Base-by-base conservation (phyloP, 1,140 invertebrate genomes). In the Leptestheria dahalacensis region DNA sequence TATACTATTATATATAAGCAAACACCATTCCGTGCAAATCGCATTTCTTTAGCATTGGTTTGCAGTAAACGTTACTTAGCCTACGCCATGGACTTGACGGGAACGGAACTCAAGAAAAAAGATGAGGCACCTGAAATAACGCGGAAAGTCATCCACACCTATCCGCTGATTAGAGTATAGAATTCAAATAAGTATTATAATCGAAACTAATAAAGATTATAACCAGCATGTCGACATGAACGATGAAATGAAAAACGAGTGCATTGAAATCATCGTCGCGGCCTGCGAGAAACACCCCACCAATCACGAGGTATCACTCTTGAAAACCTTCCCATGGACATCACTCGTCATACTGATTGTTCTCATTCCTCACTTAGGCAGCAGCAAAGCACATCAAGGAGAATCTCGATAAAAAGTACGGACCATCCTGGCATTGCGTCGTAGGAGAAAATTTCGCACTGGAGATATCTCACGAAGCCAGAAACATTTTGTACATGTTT, bases 391-490 rank as follows among this genome's bases (percentile, higher is more conserved):
- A 87, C 77, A 90, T 97, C 24, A 96, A 97, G 73, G 89, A 96
- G 65, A 82, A 79, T 55, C 82, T 97, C 80, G 93, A 97, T 71
- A 92, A 92, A 73, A 92, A 92, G 68, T 95, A 90, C 72, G 91
- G 91, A 21, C 82, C 88, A 1, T 82, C 87, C 15, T 96, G 92
- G 82, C 90, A 96, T 74, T 88, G 86, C 1, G 83, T 95, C 0
- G 85, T 96, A 6, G 91, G 92, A 10, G 91, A 97, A 76, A 88
- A 87, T 18, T 95, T 85, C 71, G 90, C 88, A n/a, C 92, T 91
- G 73, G 86, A 91, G 71, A 81, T 94, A 57, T 90, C 87, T 0
- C 88, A 92, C 72, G 89, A 95, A 75, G 82, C 84, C 47, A 88
- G 87, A 67, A 87, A 88, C 65, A 78, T 96, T 60, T 75, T 95